Base-by-base conservation (phyloP, 92 coral and sea anemone genomes). In the Heliopora coerulea region DNA sequence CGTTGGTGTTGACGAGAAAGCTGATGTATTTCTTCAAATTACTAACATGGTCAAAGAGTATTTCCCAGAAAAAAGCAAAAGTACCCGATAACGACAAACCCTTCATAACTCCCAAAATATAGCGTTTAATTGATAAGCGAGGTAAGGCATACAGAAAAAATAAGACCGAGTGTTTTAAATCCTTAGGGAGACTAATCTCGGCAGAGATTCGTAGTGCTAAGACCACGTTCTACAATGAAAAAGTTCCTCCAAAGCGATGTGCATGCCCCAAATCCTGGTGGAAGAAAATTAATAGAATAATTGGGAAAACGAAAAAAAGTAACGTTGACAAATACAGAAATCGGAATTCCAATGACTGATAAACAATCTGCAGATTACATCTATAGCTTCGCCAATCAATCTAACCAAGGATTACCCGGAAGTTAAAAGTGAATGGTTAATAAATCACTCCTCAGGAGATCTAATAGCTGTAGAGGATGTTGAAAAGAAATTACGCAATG, bases 381-480 rank as follows among this genome's bases (percentile, higher is more conserved):
- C 20, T 46, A 68, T 48, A 28, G 23, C 8, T 68, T 68, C 20
- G 46, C 48, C 26, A n/a, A 21, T 42, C 21, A 19, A 33, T 27
- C 19, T 48, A 30, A 68, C 74, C 5, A 68, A 49, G 19, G 74
- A 68, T 27, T 68, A 41, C 20, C 59, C 74, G 8, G 42, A 21
- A 12, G 59, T 68, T 26, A 17, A 68, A 3, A 18, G 25, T 2
- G 20, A 25, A 44, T 68, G 74, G 74, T 46, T 21, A 46, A 3
- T 13, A 10, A 15, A 26, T 46, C 59, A 27, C 3, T 35, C 28
- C 24, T n/a, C 7, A 19, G 74, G 48, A 1, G 2, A 5, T 2
- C 49, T 68, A 68, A 25, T 37, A 27, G 2, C 59, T 14, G 30
- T 8, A 15, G 39, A 68, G 15, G 28, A 25, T 46, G 59, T 27